A percentile compares a stretch with the other conserved stretches of the same genome.
These are phyloP conservation scores for Amphiduros pacificus DNA, from an alignment of 2,888 invertebrate genomes.

Conservation along the genomic window DNA sequence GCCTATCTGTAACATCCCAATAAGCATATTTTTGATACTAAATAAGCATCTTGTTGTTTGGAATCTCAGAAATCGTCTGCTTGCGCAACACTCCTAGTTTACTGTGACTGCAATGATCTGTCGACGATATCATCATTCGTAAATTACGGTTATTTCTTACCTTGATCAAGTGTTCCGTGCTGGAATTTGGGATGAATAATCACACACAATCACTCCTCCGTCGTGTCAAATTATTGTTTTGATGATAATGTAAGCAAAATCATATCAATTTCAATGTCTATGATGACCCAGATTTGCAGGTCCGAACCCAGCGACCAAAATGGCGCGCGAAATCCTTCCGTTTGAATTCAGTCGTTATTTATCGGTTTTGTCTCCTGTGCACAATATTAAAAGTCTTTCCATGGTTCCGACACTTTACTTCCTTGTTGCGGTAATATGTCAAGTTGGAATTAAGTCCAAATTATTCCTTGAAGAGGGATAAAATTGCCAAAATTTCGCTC, in stretches of 20 bases:
- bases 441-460: too few relatives aligned
- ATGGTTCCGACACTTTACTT: not conserved
- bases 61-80: not conserved
- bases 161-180: too few relatives aligned
- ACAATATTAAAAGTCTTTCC: not conserved
- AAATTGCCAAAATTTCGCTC: conserved; percentile 7
- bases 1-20: not conserved
- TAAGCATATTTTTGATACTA: too few relatives aligned
- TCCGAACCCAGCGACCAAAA: conserved; percentile 14
- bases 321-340: conserved; percentile 13
- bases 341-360: conserved; percentile 7
- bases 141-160: too few relatives aligned
- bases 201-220: too few relatives aligned
- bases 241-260: too few relatives aligned
- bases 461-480: too few relatives aligned
- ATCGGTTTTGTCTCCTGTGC: not conserved
- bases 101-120: not conserved
- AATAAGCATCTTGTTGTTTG: not conserved
- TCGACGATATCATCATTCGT: too few relatives aligned
- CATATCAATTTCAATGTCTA: too few relatives aligned
- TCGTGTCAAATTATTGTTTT: too few relatives aligned
- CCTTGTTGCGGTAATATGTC: not conserved
- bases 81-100: not conserved
- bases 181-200: too few relatives aligned
- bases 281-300: conserved; percentile 10